A percentile compares a stretch with the other conserved stretches of the same genome.
These are phyloP conservation scores for Dorcus hopei DNA, from an alignment of 2,888 invertebrate species.

Conservation along the genomic window DNA sequence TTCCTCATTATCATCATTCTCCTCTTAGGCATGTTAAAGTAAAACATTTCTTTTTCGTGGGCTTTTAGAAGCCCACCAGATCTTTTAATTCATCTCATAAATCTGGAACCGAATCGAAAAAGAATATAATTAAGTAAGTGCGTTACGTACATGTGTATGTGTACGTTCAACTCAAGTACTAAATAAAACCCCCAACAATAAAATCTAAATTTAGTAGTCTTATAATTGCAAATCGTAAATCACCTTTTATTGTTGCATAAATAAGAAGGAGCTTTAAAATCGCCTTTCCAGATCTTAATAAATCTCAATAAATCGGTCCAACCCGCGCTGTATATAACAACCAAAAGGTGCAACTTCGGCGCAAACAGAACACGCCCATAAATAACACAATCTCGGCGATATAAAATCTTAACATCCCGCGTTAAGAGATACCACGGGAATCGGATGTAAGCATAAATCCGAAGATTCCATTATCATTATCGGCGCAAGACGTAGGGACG, in stretches of 20 bases:
- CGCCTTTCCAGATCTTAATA: not conserved
- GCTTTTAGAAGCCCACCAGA: too few species aligned
- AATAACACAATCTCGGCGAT: not conserved
- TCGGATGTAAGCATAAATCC: not conserved
- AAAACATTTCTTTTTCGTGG: too few species aligned
- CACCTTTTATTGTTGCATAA: constrained; percentile 29
- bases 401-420: not conserved
- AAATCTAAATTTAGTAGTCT: constrained; percentile 27
- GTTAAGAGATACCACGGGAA: not conserved
- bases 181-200: constrained; percentile 22
- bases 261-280: constrained; percentile 17
- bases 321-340: not conserved
- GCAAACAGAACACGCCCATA: not conserved
- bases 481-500: constrained; percentile 6
- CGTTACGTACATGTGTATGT: too few species aligned
- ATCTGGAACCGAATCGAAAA: too few species aligned
- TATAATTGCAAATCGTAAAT: constrained; percentile 26
- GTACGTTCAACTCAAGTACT: too few species aligned
- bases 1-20: too few species aligned
- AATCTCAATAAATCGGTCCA: not conserved
- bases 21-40: too few species aligned
- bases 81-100: too few species aligned
- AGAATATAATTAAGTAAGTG: too few species aligned
- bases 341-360: not conserved
- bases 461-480: constrained; percentile 13